Conservation (phyloP, 2,113 vertebrate genomes). For the Speoplatyrhinus poulsoni region DNA sequence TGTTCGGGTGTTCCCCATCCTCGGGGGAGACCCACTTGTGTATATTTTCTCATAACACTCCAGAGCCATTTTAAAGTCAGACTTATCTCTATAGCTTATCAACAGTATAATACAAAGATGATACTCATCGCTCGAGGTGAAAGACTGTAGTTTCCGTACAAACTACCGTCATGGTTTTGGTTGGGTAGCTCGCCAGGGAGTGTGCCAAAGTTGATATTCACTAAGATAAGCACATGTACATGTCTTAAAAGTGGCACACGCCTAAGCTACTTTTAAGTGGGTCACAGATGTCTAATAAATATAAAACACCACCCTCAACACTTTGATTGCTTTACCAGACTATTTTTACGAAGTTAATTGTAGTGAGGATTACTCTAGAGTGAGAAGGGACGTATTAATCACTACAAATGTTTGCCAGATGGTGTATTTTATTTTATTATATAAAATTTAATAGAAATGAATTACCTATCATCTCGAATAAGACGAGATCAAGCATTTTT, state of each 20-base stretch:
- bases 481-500: no score
- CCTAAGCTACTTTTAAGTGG: neutral
- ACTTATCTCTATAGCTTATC: constrained; percentile 5
- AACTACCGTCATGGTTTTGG: neutral
- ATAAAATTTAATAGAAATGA: neutral
- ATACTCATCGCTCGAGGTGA: neutral
- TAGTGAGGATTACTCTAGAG: no score
- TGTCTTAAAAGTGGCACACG: constrained; percentile 51
- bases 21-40: constrained; percentile 2
- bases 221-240: constrained; percentile 58
- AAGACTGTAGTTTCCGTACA: constrained; percentile 17
- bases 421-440: neutral
- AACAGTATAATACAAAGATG: constrained; percentile 35
- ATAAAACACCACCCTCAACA: no score
- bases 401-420: no score
- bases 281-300: neutral
- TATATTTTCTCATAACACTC: constrained; percentile 45
- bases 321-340: no score
- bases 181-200: constrained; percentile 37
- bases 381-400: no score
- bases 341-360: no score
- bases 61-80: constrained; percentile 38
- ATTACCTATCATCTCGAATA: no score
- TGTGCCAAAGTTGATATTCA: constrained; percentile 55
- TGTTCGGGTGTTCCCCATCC: neutral